A percentile compares a stretch with the other conserved stretches of the same genome.
phyloP scores from a whole-genome alignment of 2,888 invertebrate species.

The Ellobium chinense region DNA sequence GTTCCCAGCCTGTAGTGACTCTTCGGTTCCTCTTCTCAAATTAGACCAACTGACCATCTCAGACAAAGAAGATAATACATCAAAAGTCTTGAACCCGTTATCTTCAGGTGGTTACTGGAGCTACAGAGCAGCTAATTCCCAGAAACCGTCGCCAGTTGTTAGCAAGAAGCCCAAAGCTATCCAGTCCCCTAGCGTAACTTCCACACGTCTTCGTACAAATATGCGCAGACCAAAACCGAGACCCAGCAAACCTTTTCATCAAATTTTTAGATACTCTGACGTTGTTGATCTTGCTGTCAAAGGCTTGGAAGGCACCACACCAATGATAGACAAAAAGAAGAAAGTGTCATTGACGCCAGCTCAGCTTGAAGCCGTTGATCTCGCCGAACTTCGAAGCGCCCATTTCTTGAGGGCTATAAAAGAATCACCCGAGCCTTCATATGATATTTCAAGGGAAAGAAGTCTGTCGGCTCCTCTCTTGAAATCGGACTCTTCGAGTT shows the following conservation, averaged over 20 bases:
- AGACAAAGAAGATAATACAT: background rate
- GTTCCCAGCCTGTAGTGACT: background rate
- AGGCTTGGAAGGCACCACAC: no score
- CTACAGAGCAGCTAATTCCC: background rate
- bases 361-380: background rate
- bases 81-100: background rate
- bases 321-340: background rate
- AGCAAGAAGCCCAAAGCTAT: background rate
- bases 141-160: background rate
- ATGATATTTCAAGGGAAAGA: background rate
- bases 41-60: background rate
- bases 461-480: background rate
- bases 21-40: background rate
- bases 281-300: background rate
- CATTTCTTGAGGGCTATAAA: background rate
- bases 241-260: background rate
- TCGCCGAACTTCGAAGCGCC: background rate
- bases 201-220: background rate
- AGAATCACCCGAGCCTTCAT: background rate
- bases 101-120: background rate
- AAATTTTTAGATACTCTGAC: background rate
- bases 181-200: background rate
- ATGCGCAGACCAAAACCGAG: background rate
- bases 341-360: background rate
- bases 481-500: no score